Evolutionary conservation across 2,888 invertebrate genomes (phyloP), one percentile per base, ranked within the genome.

Genomic region (Pollenia labialis): DNA sequence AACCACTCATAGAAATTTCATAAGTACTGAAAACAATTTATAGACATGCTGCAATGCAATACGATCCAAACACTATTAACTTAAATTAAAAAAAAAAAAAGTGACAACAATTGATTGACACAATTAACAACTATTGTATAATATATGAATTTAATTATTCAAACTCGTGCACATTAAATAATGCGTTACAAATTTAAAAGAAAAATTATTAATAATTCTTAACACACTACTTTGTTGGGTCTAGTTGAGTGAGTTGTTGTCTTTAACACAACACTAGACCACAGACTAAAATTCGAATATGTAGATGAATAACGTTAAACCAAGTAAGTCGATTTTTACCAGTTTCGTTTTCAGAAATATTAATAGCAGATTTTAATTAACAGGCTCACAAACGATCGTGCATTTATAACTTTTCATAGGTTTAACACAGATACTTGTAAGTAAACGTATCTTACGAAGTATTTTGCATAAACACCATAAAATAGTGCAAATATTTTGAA

Each of bases 191-290:
- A 75, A 64, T 79, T n/a, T 44, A 64, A 72, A 69, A 54, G 18
- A 79, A 82, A 52, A 80, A 58, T 66, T 83, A 71, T 80, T 83
- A 64, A 75, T 68, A 74, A 86, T 81, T 87, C 83, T 83, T 82
- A 46, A 46, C 72, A 79, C 79, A 79, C 54, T 0, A 79, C 54
- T 0, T 48, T 32, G 1, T 10, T 16, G 6, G 40, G 23, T 2
- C 64, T 32, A 11, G 8, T 42, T 50, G 14, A 52, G 44, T 50
- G 14, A 52, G 44, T 69, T 72, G 77, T 75, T 75, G 42, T 10
- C 58, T 40, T 52, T 46, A 18, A 11, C 40, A 11, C 32, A 66
- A 79, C 68, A 68, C 44, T 66, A 68, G 60, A 74, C 58, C 44
- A 10, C 9, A 84, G 44, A 81, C 81, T 74, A 7, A 81, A 60